Conservation (phyloP, 1,140 invertebrate species). For the Contarinia nasturtii region DNA sequence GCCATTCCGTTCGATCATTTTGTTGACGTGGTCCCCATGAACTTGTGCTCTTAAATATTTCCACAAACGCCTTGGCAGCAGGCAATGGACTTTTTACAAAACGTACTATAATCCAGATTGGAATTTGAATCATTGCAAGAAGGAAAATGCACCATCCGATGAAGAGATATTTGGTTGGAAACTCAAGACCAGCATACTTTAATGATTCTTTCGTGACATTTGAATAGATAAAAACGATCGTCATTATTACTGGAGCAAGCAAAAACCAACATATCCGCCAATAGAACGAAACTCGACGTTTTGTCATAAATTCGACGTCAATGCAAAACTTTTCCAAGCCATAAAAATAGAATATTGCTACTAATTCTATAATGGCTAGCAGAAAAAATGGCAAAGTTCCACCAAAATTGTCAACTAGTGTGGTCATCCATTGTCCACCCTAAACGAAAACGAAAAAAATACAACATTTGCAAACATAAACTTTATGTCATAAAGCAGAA, state of each 20-base stretch:
- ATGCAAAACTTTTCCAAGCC: constrained; percentile 53
- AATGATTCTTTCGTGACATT: constrained; percentile 29
- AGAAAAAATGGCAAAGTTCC: constrained; percentile 53
- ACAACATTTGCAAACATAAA: constrained; percentile 2
- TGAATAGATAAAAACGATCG: constrained; percentile 47
- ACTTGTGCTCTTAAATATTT: constrained; percentile 26
- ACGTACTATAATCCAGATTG: constrained; percentile 20
- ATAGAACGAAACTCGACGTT: constrained; percentile 44
- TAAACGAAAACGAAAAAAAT: constrained; percentile 24
- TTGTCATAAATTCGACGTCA: constrained; percentile 64
- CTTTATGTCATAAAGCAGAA: too few relatives aligned
- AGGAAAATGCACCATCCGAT: constrained; percentile 23
- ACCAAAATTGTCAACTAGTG: constrained; percentile 60
- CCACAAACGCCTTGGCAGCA: constrained; percentile 26
- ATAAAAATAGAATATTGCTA: constrained; percentile 51
- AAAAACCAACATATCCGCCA: constrained; percentile 67
- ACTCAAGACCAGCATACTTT: constrained; percentile 25
- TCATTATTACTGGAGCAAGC: constrained; percentile 48
- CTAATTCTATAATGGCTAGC: constrained; percentile 43
- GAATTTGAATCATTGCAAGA: constrained; percentile 24
- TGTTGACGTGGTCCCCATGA: constrained; percentile 39
- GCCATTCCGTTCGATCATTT: constrained; percentile 30
- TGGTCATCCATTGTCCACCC: constrained; percentile 70
- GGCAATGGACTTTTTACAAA: constrained; percentile 11
- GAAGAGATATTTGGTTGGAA: constrained; percentile 14